These are phyloP conservation scores for Morinoia aosen DNA, from an alignment of 2,888 invertebrate species.

Conservation along the genomic window DNA sequence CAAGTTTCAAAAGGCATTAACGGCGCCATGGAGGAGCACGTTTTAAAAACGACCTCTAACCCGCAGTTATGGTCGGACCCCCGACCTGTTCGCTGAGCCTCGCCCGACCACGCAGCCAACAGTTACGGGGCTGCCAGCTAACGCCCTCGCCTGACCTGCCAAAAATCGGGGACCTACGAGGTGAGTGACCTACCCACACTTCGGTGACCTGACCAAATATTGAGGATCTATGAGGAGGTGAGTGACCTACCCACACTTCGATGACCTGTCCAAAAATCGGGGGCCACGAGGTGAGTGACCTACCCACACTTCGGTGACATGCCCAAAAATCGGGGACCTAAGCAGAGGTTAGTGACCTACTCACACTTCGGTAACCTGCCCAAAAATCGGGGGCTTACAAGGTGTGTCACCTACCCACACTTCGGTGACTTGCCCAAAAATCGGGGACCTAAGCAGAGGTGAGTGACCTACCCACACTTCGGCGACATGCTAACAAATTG, in stretches of 20 bases:
- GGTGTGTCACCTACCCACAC: background rate
- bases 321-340: too few species aligned
- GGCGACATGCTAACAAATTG: background rate
- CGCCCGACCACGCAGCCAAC: background rate
- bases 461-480: background rate
- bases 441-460: background rate
- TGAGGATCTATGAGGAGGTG: background rate
- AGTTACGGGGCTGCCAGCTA: background rate
- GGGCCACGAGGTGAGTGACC: too few species aligned
- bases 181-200: background rate
- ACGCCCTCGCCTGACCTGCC: background rate
- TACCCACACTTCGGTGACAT: too few species aligned
- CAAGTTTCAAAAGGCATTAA: background rate
- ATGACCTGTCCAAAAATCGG: too few species aligned
- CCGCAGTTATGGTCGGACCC: background rate
- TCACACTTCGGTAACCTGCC: background rate
- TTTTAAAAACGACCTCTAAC: background rate
- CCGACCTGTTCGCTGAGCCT: background rate
- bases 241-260: too few species aligned
- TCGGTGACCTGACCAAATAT: background rate
- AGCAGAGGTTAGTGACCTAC: too few species aligned
- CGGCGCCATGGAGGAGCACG: too few species aligned
- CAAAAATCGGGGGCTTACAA: background rate
- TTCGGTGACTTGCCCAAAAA: background rate
- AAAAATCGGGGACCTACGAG: background rate